These are phyloP conservation scores for Dryococelus australis DNA, from an alignment of 2,888 invertebrate genomes.

Conservation along the genomic window DNA sequence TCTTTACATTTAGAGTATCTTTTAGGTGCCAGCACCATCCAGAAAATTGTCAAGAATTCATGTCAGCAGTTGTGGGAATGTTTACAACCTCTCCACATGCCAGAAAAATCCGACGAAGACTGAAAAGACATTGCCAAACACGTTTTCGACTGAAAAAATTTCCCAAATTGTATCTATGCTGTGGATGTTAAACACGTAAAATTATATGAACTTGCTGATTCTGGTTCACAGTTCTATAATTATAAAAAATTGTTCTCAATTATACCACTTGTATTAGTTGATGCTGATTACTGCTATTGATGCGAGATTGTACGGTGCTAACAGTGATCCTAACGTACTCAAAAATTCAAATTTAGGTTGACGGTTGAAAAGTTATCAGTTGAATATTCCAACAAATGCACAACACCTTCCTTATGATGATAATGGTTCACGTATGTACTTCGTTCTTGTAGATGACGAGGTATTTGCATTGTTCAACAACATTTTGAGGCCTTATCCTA, in stretches of 20 bases:
- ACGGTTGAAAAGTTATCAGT: neutral
- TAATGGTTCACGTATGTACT: neutral
- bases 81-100: slow-evolving; percentile 11
- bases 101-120: slow-evolving; percentile 22
- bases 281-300: slow-evolving; percentile 13
- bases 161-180: neutral
- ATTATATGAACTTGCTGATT: neutral
- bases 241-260: neutral
- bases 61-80: slow-evolving; percentile 2
- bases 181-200: neutral
- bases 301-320: neutral
- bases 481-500: neutral
- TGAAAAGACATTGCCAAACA: slow-evolving; percentile 6
- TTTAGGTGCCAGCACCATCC: slow-evolving; percentile 12
- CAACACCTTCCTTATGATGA: neutral
- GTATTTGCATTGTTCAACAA: slow-evolving; percentile 1
- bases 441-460: slow-evolving; percentile 27
- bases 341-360: neutral
- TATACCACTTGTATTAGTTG: neutral
- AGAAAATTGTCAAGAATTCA: slow-evolving; percentile 7
- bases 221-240: neutral
- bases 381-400: slow-evolving; percentile 28
- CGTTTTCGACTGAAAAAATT: neutral
- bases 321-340: neutral
- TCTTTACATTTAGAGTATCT: neutral